Evolutionary conservation across 2,888 invertebrate genomes (phyloP).

Genomic region (Eupithecia tripunctaria): DNA sequence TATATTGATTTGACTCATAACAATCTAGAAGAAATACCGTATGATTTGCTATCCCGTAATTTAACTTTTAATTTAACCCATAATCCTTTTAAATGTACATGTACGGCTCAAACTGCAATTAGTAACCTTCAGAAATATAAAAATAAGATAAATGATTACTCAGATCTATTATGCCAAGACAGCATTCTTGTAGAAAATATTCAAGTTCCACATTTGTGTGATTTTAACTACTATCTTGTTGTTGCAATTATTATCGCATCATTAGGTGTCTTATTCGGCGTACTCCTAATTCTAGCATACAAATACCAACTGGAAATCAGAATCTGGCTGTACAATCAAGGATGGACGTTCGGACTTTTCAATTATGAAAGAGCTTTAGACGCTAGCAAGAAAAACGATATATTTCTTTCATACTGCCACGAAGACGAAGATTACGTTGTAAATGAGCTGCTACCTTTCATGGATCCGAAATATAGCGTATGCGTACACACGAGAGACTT

Average conservation of each 20-base stretch:
- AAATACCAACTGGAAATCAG: not conserved
- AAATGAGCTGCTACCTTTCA: not conserved
- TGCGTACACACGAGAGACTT: constrained; percentile 11
- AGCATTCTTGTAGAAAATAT: not conserved
- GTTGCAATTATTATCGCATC: not conserved
- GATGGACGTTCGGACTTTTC: not conserved
- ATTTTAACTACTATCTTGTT: not conserved
- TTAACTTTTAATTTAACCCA: not conserved
- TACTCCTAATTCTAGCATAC: not conserved
- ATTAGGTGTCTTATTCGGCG: not conserved
- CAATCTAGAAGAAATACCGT: constrained; percentile 1
- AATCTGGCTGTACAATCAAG: constrained; percentile 11
- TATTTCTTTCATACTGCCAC: constrained; percentile 2
- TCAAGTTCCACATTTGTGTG: not conserved
- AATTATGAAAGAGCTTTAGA: constrained; percentile 2
- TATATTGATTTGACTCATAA: not conserved
- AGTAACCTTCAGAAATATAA: not conserved
- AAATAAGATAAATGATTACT: constrained; percentile 3
- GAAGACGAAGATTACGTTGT: constrained; percentile 6
- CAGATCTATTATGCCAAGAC: not conserved
- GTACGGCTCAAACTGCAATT: not conserved
- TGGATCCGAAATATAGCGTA: constrained; percentile 1
- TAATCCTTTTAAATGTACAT: not conserved
- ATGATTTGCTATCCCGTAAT: not conserved
- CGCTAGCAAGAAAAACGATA: constrained; percentile 6